phyloP scores from a whole-genome alignment of 2,797 vertebrate genomes.

The Molossus alvarezi region DNA sequence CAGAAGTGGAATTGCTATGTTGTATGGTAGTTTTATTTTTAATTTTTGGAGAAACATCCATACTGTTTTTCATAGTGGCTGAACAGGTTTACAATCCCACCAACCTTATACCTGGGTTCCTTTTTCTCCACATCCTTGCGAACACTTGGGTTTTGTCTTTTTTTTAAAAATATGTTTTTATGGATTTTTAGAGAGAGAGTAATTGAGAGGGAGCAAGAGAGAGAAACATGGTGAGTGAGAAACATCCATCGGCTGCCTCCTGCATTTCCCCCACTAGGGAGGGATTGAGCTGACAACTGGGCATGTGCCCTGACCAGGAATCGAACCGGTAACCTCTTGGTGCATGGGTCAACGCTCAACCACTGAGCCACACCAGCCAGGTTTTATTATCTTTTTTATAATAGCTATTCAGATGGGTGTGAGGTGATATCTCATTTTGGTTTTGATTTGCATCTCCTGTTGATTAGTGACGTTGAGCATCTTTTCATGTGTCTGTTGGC shows the following conservation, averaged over 20 bases:
- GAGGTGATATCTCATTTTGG: not conserved
- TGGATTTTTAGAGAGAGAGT: no score
- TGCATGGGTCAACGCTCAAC: no score
- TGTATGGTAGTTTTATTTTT: not conserved
- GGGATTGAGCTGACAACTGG: no score
- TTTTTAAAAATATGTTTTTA: no score
- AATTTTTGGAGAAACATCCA: not conserved
- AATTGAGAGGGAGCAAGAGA: no score
- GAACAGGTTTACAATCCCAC: not conserved
- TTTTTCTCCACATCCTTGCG: not conserved
- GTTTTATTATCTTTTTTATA: not conserved
- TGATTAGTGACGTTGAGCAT: not conserved
- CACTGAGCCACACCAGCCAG: no score
- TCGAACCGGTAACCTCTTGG: no score
- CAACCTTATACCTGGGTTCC: not conserved
- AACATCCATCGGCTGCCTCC: no score
- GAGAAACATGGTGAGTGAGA: no score
- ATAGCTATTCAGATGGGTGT: not conserved
- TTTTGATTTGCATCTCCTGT: not conserved
- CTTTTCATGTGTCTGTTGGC: not conserved
- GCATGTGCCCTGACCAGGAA: no score
- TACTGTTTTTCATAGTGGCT: not conserved
- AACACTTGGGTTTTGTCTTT: not conserved
- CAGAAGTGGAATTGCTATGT: not conserved
- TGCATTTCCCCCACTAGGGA: no score